Percentiles rank a stretch among this genome's conserved stretches.
Conservation (phyloP, 2,888 invertebrate genomes). For the Platycheirus rosarum region DNA sequence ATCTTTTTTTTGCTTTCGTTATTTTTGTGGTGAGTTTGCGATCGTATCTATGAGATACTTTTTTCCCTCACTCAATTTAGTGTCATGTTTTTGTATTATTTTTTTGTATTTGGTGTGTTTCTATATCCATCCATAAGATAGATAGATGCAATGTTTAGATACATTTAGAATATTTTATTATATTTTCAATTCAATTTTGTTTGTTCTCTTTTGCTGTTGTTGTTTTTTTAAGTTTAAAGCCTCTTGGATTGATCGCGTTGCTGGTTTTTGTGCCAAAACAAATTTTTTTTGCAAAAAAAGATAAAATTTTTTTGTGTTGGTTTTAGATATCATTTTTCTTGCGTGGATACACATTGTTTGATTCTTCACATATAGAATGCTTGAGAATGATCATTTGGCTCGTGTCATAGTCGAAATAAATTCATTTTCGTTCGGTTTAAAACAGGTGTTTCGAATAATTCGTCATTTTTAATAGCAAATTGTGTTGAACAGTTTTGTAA, state of each 20-base stretch:
- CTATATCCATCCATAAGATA: conserved; percentile 54
- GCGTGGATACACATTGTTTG: conserved; percentile 43
- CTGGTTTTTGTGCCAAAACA: conserved; percentile 34
- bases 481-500: conserved; percentile 38
- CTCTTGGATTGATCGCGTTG: conserved; percentile 13
- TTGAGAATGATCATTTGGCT: conserved; percentile 31
- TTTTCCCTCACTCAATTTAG: conserved; percentile 25
- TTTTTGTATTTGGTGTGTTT: conserved; percentile 51
- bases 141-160: conserved; percentile 70
- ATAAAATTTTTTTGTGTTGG: neutral
- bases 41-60: conserved; percentile 47
- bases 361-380: conserved; percentile 16
- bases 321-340: conserved; percentile 5
- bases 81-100: conserved; percentile 58
- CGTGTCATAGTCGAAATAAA: conserved; percentile 61
- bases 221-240: conserved; percentile 14
- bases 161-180: conserved; percentile 55
- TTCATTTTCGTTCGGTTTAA: conserved; percentile 57
- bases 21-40: conserved; percentile 45
- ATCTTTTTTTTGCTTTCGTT: conserved; percentile 29
- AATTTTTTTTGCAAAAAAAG: too few relatives aligned
- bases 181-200: conserved; percentile 37
- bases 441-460: conserved; percentile 68
- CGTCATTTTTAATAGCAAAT: conserved; percentile 55
- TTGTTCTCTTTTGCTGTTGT: conserved; percentile 35